Base-by-base conservation (phyloP, 2,888 invertebrate species). In the Pantelozetes paolii region DNA sequence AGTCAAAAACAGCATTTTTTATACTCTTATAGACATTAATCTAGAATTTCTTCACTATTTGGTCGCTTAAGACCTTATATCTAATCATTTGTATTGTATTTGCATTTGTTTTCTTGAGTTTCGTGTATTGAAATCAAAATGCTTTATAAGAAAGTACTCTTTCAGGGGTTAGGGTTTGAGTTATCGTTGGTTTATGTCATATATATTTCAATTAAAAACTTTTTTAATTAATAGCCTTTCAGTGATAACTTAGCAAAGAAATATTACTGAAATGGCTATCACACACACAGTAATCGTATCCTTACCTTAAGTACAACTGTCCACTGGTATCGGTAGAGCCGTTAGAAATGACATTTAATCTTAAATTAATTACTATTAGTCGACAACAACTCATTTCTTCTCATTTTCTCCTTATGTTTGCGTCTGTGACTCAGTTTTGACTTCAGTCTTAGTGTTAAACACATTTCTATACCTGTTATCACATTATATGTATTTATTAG, bases 31-130 rank as follows among this genome's bases (percentile, higher is more conserved):
- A 6, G n/a, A 20, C 20, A 20, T 20, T 50, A 50, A 50, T 20
- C 50, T 2, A 50, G 20, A 20, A 23, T 50, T 50, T 50, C 1
- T 50, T 50, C 50, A n/a, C 50, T 50, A 20, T 45, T 45, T 45
- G 45, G 45, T 15, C 20, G n/a, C 45, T 45, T 45, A 45, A 45
- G 45, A 18, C 15, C 50, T 50, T 50, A 50, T 50, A 8, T 50
- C 20, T 50, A 50, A 50, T 50, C 50, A 50, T 50, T 50, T 23
- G 50, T 50, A 6, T 20, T 45, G 45, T 45, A 45, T 45, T 45
- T 45, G 45, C 18, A 15, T 45, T 45, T 45, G 15, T n/a, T 20
- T 50, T 2, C 20, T 50, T 20, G 50, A 2, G 3, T 50, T 50
- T n/a, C 50, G 6, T 50, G 20, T 20, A 23, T 23, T 50, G 20